Evolutionary conservation across 2,888 invertebrate species (phyloP), one percentile per base, ranked within the genome.

Genomic region (Zele albiditarsus): DNA sequence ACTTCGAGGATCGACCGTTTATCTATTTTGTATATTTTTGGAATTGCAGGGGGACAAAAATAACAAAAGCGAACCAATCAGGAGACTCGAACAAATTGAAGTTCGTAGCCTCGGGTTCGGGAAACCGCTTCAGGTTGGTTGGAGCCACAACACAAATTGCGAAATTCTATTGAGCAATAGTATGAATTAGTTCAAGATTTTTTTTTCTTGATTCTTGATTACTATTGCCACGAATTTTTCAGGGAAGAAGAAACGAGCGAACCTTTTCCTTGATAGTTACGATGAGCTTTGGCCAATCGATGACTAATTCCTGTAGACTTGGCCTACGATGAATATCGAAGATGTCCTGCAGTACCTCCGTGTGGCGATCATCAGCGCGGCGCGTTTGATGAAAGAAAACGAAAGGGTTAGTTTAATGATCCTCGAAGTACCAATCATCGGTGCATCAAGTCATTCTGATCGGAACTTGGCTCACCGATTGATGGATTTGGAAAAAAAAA

Each of bases 261-360:
- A 93, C 93, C 93, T 93, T 93, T 90, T 91, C 90, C 91, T 92
- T 92, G 89, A 91, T 91, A 91, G 91, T 90, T 90, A 92, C 91
- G 90, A 92, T 90, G 90, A 95, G 93, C 85, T 89, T 92, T 87
- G 95, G 95, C 94, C 95, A 95, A 91, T 95, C 95, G 86, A 93
- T 93, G 90, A 95, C 93, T 89, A 95, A 90, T 91, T 94, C 93
- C 88, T 91, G 91, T 82, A 94, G 91, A 90, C 93, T 92, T 91
- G 92, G 92, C 85, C 93, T 92, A 91, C 93, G 92, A 90, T 91
- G 91, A 90, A 92, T 93, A 88, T 92, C 91, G 92, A 92, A 93
- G 89, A 93, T 90, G 88, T 92, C 93, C 93, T 93, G 92, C 20
- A 90, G 92, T 92, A 90, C 90, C 90, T 82, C 83, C 84, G 80